These are phyloP conservation scores for Drosophila seguyi DNA, from an alignment of 1,140 invertebrate species.

Conservation along the genomic window DNA sequence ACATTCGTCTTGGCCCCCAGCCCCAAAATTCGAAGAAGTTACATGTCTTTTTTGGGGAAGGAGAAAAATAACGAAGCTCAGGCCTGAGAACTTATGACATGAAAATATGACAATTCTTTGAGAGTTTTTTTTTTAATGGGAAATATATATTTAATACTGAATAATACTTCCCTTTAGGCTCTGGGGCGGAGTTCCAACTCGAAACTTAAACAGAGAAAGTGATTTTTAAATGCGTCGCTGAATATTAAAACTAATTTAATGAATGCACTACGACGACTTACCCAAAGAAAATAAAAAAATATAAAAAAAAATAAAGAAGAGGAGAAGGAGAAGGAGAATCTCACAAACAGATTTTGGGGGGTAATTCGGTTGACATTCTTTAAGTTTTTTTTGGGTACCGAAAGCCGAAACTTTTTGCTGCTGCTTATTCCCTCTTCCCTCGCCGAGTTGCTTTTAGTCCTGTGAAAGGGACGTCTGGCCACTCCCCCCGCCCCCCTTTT, in stretches of 20 bases:
- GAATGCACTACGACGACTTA: conserved; percentile 39
- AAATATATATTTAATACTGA: too few relatives aligned
- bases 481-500: not conserved
- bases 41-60: not conserved
- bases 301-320: not conserved
- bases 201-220: conserved; percentile 4
- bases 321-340: not conserved
- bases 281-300: conserved; percentile 3
- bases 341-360: conserved; percentile 13
- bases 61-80: not conserved
- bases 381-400: conserved; percentile 12
- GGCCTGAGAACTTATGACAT: too few relatives aligned
- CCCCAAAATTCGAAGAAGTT: too few relatives aligned
- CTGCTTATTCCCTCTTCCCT: not conserved
- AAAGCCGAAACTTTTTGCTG: conserved; percentile 26
- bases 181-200: too few relatives aligned
- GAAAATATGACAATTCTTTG: too few relatives aligned
- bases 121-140: too few relatives aligned
- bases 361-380: conserved; percentile 40
- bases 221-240: conserved; percentile 32
- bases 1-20: not conserved
- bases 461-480: conserved; percentile 5
- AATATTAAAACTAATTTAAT: conserved; percentile 55
- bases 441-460: conserved; percentile 20
- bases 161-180: too few relatives aligned